Evolutionary conservation across 2,888 invertebrate genomes (phyloP).

Genomic region (Reticulitermes lucifugus): DNA sequence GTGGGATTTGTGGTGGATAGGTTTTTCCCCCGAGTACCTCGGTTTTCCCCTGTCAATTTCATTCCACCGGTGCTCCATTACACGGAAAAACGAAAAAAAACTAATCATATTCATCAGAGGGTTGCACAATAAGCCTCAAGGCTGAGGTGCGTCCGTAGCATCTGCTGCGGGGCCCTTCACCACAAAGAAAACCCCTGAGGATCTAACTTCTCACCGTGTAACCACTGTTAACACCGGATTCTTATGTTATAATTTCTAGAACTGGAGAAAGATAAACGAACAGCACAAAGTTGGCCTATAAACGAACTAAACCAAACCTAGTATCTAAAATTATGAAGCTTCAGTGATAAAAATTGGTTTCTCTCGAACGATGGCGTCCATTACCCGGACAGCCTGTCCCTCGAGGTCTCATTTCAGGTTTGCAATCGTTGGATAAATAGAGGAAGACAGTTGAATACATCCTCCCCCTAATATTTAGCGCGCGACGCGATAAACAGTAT

Average conservation of each 20-base stretch:
- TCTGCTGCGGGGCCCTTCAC: too few species aligned
- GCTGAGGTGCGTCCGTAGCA: too few species aligned
- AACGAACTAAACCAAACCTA: background rate
- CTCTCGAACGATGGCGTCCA: background rate
- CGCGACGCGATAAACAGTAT: background rate
- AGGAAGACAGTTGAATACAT: background rate
- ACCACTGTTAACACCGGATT: background rate
- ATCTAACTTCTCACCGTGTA: too few species aligned
- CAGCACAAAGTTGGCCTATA: background rate
- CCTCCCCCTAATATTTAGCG: background rate
- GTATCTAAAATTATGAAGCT: background rate
- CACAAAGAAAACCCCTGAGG: too few species aligned
- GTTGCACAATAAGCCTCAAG: too few species aligned
- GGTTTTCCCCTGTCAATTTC: too few species aligned
- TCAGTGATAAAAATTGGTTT: background rate
- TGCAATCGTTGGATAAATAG: background rate
- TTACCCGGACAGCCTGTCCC: background rate
- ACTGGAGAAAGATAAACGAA: background rate
- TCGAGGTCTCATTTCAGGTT: background rate
- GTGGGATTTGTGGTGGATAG: too few species aligned
- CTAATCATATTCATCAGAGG: too few species aligned
- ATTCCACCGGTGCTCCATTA: too few species aligned
- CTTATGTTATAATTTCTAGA: background rate
- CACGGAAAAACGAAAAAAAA: too few species aligned
- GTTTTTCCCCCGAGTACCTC: too few species aligned